These are phyloP conservation scores for Cynopterus sphinx DNA, from an alignment of 2,797 vertebrate species.

Conservation along the genomic window DNA sequence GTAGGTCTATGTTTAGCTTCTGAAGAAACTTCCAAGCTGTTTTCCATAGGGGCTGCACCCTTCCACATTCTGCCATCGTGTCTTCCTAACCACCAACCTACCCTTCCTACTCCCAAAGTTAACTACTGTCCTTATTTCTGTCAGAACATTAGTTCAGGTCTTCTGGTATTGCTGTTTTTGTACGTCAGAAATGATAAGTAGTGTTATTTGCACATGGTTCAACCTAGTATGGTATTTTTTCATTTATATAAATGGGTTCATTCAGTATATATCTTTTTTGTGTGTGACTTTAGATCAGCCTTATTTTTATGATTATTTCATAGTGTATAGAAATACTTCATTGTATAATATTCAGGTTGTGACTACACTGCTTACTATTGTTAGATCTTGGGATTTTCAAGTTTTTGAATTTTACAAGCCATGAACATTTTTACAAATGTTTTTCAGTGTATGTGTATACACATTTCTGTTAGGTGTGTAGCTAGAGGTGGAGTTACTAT, in stretches of 20 bases:
- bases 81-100: neutral
- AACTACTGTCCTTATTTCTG: neutral
- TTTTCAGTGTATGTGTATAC: neutral
- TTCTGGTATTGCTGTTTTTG: neutral
- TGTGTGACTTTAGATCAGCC: neutral
- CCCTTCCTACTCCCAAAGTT: neutral
- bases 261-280: neutral
- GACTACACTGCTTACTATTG: neutral
- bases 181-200: neutral
- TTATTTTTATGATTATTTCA: conserved; percentile 20
- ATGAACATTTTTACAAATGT: neutral
- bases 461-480: neutral
- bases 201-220: neutral
- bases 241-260: neutral
- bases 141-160: neutral
- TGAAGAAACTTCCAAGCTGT: no score
- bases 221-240: neutral
- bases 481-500: neutral
- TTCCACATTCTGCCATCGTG: neutral
- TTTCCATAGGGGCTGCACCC: neutral
- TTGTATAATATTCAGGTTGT: neutral
- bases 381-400: neutral
- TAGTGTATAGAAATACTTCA: neutral
- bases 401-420: neutral
- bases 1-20: neutral